Base-by-base conservation (phyloP, 92 coral and sea anemone genomes). In the Heliopora coerulea region DNA sequence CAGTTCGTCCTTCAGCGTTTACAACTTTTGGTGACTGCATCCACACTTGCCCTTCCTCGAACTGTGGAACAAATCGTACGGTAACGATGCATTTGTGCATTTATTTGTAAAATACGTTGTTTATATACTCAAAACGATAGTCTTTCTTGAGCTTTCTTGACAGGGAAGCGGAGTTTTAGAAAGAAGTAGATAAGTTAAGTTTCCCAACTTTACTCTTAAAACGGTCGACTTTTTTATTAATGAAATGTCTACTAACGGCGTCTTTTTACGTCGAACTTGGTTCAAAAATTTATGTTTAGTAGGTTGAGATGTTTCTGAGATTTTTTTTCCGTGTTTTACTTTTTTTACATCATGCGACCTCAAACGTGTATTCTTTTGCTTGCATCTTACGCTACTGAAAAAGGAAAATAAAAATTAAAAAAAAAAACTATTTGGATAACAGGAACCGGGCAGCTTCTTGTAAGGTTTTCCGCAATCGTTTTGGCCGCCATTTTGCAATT, bases 161-260 rank as follows among this genome's bases (percentile, higher is more conserved):
- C 2, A 6, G n/a, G 52, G n/a, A 46, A 15, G 52, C 15, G n/a
- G 7, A 46, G 7, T 46, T 46, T 46, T 46, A 6, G 7, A 37
- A 37, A 37, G 42, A 4, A 37, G 12, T 8, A 6, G n/a, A 15
- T 8, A 46, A 46, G 14, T 46, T 3, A 46, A 46, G 52, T 46
- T 2, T 46, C 15, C 52, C 52, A 46, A 46, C 52, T 2, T 46
- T 46, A 2, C 17, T 46, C 52, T 46, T 46, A 46, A 46, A 46
- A 46, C 52, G 52, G 52, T n/a, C 10, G 52, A 8, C 52, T 46
- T 46, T 46, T 46, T 46, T 46, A 46, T 46, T 46, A 46, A 46
- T 46, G n/a, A 46, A 15, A 46, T n/a, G 15, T 46, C 52, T 46
- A 6, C n/a, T 46, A 15, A 46, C n/a, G 52, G n/a, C 15, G n/a